phyloP scores from a whole-genome alignment of 92 coral and sea anemone species.

The Siderastrea radians region DNA sequence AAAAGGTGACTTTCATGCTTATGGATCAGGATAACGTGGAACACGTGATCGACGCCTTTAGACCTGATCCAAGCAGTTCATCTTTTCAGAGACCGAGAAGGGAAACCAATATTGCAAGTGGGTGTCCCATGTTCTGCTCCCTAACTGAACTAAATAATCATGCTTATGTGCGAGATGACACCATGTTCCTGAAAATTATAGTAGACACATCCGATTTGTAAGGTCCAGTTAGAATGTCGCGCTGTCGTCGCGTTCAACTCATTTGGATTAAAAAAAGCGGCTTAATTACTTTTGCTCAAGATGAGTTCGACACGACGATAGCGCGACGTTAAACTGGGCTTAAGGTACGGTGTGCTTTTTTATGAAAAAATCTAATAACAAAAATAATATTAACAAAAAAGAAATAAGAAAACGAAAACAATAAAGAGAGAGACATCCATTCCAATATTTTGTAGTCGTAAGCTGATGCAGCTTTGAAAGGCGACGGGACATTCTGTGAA shows the following conservation, averaged over 20 bases:
- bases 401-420: too few relatives aligned
- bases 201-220: slow-evolving; percentile 26
- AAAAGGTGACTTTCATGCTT: slow-evolving; percentile 59
- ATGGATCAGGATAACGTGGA: slow-evolving; percentile 17
- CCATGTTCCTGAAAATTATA: slow-evolving; percentile 35
- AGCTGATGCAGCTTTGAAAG: too few relatives aligned
- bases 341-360: too few relatives aligned
- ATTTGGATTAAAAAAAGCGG: too few relatives aligned
- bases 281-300: too few relatives aligned
- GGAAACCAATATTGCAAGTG: slow-evolving; percentile 89
- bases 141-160: slow-evolving; percentile 32
- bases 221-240: neutral
- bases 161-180: slow-evolving; percentile 40
- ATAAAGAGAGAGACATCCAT: too few relatives aligned
- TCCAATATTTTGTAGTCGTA: too few relatives aligned
- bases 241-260: neutral
- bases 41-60: slow-evolving; percentile 25
- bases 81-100: slow-evolving; percentile 88
- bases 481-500: too few relatives aligned
- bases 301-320: too few relatives aligned
- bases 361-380: too few relatives aligned
- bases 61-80: slow-evolving; percentile 65
- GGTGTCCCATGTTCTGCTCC: slow-evolving; percentile 86
- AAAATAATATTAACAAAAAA: too few relatives aligned
- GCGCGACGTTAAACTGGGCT: too few relatives aligned